phyloP scores from a whole-genome alignment of 2,797 vertebrate species.

The Thalassophryne amazonica region DNA sequence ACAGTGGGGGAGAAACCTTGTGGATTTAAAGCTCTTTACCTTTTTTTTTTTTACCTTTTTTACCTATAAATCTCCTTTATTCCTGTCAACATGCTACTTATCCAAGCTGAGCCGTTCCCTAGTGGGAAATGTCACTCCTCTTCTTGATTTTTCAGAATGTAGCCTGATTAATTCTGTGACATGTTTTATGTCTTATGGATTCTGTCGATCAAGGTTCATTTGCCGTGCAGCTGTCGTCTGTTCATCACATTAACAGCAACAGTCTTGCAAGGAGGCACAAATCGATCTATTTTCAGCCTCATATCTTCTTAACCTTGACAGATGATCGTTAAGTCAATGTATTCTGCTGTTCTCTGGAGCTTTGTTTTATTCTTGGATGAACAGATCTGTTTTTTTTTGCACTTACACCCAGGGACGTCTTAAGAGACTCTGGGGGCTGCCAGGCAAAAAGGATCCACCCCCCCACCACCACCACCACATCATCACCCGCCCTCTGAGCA shows the following conservation, averaged over 20 bases:
- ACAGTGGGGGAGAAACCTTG: conserved; percentile 28
- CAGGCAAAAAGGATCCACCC: too few species aligned
- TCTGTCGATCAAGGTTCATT: conserved; percentile 22
- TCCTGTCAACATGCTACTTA: conserved; percentile 26
- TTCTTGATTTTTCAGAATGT: conserved; percentile 6
- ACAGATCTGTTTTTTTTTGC: too few species aligned
- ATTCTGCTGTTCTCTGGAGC: conserved; percentile 7
- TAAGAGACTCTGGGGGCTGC: too few species aligned
- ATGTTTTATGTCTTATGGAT: conserved; percentile 30
- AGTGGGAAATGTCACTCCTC: neutral
- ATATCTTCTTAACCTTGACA: conserved; percentile 20
- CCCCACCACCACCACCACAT: too few species aligned
- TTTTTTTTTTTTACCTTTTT: conserved; percentile 19
- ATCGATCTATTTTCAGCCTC: conserved; percentile 31
- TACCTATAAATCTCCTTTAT: conserved; percentile 35
- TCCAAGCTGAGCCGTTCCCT: conserved; percentile 12
- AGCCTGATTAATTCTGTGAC: conserved; percentile 10
- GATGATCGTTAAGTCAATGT: conserved; percentile 19
- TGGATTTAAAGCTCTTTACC: conserved; percentile 46
- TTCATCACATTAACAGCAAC: neutral
- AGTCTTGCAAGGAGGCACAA: neutral
- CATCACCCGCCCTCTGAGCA: too few species aligned
- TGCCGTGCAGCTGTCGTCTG: conserved; percentile 20
- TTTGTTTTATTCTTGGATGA: conserved; percentile 1
- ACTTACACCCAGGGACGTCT: too few species aligned